Percentiles rank a stretch among this genome's conserved stretches.
phyloP scores from a whole-genome alignment of 2,113 vertebrate species.

The Laticauda colubrina region DNA sequence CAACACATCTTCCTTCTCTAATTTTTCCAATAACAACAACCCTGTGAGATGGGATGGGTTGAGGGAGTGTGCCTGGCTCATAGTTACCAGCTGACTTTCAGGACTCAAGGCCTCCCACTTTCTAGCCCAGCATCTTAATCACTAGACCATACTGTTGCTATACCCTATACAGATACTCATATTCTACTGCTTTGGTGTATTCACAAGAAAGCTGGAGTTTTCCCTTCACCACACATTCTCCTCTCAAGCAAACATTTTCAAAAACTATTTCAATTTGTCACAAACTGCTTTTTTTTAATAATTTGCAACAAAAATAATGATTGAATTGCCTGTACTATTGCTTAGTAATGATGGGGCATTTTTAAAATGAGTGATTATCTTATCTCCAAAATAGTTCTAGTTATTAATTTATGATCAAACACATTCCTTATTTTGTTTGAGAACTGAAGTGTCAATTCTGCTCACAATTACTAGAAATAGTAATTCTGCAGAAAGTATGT shows the following conservation, averaged over 20 bases:
- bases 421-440: not conserved
- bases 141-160: not conserved
- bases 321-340: not conserved
- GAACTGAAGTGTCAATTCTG: not conserved
- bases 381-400: not conserved
- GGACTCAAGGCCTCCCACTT: no score
- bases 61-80: not conserved
- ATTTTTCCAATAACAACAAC: not conserved
- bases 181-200: not conserved
- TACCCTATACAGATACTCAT: no score
- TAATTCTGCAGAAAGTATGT: no score
- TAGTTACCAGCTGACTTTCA: no score
- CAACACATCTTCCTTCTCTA: not conserved
- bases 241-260: not conserved
- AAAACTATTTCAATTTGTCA: not conserved
- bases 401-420: not conserved
- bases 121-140: no score
- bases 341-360: not conserved
- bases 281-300: not conserved
- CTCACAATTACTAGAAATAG: not conserved
- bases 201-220: not conserved
- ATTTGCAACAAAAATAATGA: not conserved
- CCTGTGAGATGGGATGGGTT: not conserved
- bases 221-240: not conserved
- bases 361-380: not conserved